Evolutionary conservation across 2,888 invertebrate genomes (phyloP), one percentile per base, ranked within the genome.

Genomic region (Chrysolina haemoptera): DNA sequence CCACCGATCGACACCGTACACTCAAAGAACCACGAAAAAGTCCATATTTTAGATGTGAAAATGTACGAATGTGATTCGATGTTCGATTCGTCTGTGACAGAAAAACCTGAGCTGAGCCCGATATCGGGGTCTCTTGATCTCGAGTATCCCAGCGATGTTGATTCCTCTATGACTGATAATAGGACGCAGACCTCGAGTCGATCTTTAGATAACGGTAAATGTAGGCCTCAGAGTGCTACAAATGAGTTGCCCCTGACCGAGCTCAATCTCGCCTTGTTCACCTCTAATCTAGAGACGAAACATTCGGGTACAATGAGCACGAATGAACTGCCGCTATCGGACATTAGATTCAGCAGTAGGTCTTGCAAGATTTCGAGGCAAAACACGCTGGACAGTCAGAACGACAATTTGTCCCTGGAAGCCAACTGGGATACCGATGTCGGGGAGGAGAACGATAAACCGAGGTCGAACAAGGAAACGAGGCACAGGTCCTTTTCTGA

Each of bases 161-260:
- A 83, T 62, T 85, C 84, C 8, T 84, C 83, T 8, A 71, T 81
- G 20, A 78, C 81, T 11, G 68, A 78, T 20, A 68, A 75, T n/a
- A 77, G 75, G 65, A 35, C 59, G 3, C 75, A 64, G 46, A 62
- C 48, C n/a, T 22, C 71, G 16, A 70, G 35, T 18, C 70, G 68
- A 16, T 66, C 68, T 11, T 73, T 71, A 3, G 74, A 80, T 76
- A 5, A 74, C 78, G 46, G 76, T 74, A 59, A 82, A 80, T 62
- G 68, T 73, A 64, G 48, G 27, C 69, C 72, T 6, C 41, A 71
- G 9, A 77, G 71, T 70, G 43, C 92, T n/a, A 92, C 92, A 77
- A 93, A 93, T 88, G 93, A 93, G 87, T 87, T 93, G 82, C 93
- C 93, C 72, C 87, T 93, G 81, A 92, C 92, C 74, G 91, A 87